phyloP scores from a whole-genome alignment of 2,888 invertebrate genomes.

The Nemurella pictetii region DNA sequence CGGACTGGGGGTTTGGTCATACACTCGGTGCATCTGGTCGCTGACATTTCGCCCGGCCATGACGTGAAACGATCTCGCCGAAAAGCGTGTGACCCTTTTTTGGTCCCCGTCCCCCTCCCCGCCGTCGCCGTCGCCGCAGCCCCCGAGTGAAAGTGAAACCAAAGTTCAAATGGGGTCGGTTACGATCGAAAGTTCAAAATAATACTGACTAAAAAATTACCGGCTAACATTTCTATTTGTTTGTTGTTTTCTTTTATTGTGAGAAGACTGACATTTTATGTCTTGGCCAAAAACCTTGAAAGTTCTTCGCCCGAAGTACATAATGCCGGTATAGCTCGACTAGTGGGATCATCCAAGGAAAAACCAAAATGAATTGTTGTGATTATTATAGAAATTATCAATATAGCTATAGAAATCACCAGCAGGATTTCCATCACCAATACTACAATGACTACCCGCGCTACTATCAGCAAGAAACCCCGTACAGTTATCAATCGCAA shows the following conservation, averaged over 20 bases:
- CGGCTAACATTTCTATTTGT: background rate
- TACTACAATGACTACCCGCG: background rate
- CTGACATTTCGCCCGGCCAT: too few species aligned
- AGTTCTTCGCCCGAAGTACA: background rate
- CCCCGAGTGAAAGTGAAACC: conserved; percentile 21
- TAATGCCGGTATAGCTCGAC: background rate
- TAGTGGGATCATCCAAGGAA: background rate
- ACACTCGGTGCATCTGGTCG: too few species aligned
- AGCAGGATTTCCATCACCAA: background rate
- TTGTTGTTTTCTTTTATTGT: background rate
- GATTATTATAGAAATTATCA: conserved; percentile 31
- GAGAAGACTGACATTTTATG: background rate
- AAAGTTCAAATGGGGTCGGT: conserved; percentile 19
- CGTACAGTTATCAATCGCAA: background rate
- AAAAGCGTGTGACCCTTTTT: background rate
- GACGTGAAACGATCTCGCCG: background rate
- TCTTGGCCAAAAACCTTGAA: background rate
- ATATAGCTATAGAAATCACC: conserved; percentile 23
- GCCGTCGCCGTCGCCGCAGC: too few species aligned
- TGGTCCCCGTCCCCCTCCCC: too few species aligned
- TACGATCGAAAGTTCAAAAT: background rate
- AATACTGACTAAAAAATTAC: background rate
- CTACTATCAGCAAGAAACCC: conserved; percentile 19
- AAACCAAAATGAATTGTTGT: conserved; percentile 28
- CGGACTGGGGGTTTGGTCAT: too few species aligned